phyloP scores from a whole-genome alignment of 2,888 invertebrate genomes.

The Leptothorax acervorum region DNA sequence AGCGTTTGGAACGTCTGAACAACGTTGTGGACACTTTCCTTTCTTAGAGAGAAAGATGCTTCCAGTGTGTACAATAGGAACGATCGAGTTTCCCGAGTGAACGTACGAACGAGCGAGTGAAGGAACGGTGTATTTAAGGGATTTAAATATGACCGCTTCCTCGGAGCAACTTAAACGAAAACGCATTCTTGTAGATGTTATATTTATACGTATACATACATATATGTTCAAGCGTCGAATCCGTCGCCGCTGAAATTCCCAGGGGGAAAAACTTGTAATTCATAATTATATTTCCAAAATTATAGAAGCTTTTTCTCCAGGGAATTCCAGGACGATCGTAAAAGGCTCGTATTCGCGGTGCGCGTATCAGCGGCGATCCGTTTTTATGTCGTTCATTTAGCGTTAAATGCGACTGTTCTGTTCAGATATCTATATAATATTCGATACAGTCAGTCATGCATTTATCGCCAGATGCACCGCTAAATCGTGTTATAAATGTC shows the following conservation, averaged over 20 bases:
- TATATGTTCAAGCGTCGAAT: conserved; percentile 52
- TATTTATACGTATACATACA: conserved; percentile 67
- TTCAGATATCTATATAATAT: not conserved
- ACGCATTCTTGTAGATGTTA: conserved; percentile 64
- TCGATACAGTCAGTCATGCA: not conserved
- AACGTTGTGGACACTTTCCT: conserved; percentile 78
- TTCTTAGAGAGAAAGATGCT: conserved; percentile 82
- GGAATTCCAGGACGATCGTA: conserved; percentile 44
- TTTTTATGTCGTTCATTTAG: conserved; percentile 1
- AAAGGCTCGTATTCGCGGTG: conserved; percentile 12
- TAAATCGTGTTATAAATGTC: conserved; percentile 17
- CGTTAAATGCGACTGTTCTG: conserved; percentile 24
- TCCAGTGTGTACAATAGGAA: conserved; percentile 76
- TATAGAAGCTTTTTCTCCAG: conserved; percentile 33
- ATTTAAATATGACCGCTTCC: conserved; percentile 80
- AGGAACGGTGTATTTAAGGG: conserved; percentile 79
- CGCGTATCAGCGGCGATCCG: not conserved
- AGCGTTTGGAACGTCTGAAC: conserved; percentile 56
- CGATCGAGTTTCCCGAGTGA: conserved; percentile 23
- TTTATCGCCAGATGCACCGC: conserved; percentile 4
- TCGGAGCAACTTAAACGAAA: conserved; percentile 29
- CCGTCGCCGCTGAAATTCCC: conserved; percentile 40
- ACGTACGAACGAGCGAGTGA: conserved; percentile 47
- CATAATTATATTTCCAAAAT: not conserved
- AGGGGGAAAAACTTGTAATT: not conserved